Conservation (phyloP, 2,113 vertebrate species). For the Rhinopithecus roxellana region DNA sequence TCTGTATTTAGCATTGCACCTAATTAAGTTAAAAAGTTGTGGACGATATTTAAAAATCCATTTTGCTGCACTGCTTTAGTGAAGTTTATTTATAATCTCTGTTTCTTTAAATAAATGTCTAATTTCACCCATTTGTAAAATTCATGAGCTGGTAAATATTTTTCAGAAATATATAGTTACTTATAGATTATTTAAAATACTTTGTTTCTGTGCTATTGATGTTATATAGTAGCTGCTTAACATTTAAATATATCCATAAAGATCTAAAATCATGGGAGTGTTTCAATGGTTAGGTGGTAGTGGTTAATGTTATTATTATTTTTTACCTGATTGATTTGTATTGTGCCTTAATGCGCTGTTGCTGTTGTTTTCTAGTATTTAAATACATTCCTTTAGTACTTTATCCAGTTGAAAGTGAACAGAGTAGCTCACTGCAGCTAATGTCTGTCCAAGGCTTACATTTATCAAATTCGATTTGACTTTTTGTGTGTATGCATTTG, state of each 20-base stretch:
- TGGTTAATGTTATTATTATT: not conserved
- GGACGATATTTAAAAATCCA: slow-evolving; percentile 20
- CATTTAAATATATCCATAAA: not conserved
- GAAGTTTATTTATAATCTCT: not conserved
- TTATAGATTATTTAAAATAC: not conserved
- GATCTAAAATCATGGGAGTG: not conserved
- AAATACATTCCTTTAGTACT: not conserved
- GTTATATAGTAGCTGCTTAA: not conserved
- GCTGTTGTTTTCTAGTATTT: not conserved
- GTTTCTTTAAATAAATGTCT: not conserved
- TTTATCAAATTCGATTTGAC: not conserved
- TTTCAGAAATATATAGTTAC: not conserved
- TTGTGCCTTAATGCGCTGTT: not conserved
- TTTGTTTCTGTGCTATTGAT: not conserved
- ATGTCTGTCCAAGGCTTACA: not conserved
- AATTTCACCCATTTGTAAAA: not conserved
- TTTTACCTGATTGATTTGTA: not conserved
- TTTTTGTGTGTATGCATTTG: not conserved
- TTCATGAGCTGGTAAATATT: not conserved
- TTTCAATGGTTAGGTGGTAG: not conserved
- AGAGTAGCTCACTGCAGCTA: not conserved
- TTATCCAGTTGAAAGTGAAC: not conserved
- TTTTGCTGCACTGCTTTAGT: not conserved
- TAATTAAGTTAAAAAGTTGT: not conserved
- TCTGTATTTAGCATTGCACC: not conserved